phyloP scores from a whole-genome alignment of 2,888 invertebrate genomes.

The Augochlorella aurata region DNA sequence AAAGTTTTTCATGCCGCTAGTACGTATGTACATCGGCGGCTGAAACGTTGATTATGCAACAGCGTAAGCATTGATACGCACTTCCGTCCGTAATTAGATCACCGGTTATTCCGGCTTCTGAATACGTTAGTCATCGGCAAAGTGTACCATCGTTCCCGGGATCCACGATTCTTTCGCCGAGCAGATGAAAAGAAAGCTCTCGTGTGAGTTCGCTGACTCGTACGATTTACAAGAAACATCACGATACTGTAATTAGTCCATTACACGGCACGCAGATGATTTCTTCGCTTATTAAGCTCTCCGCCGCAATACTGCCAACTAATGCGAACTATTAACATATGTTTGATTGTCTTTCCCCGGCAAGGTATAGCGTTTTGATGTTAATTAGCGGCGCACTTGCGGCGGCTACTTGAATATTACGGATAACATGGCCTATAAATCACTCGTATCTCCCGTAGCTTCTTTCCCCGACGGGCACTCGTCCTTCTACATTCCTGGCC shows the following conservation, averaged over 20 bases:
- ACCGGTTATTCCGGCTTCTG: background rate
- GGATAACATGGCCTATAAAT: constrained; percentile 38
- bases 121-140: background rate
- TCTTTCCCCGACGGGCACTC: constrained; percentile 28
- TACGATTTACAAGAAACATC: constrained; percentile 10
- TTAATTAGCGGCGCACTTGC: constrained; percentile 35
- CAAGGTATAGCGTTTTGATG: background rate
- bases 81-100: background rate
- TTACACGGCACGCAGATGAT: constrained; percentile 17
- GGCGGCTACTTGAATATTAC: constrained; percentile 35
- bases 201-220: constrained; percentile 10
- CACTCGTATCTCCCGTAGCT: constrained; percentile 26
- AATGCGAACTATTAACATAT: constrained; percentile 39
- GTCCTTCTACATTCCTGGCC: constrained; percentile 46
- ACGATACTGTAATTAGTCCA: constrained; percentile 20
- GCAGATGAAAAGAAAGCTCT: background rate
- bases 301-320: background rate
- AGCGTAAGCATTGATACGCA: background rate
- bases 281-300: constrained; percentile 16
- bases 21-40: background rate
- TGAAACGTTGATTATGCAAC: background rate
- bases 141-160: background rate
- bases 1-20: background rate
- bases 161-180: constrained; percentile 4
- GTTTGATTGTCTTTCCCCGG: constrained; percentile 30